Evolutionary conservation across 2,113 vertebrate species (phyloP).

Genomic region (Nibea coibor): DNA sequence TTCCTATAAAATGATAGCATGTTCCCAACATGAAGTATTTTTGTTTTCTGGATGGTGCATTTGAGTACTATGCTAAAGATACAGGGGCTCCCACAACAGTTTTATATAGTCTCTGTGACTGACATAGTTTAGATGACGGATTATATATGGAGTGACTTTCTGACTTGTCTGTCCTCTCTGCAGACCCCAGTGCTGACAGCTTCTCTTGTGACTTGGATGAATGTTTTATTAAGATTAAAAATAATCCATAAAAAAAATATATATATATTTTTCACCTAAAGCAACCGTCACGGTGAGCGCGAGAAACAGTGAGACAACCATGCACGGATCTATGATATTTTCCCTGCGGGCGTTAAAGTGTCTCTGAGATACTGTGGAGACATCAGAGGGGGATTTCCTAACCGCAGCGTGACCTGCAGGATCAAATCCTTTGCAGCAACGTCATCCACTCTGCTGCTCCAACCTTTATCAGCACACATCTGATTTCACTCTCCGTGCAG

Average conservation of each 20-base stretch:
- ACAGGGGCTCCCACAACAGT: not conserved
- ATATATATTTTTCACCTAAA: constrained; percentile 16
- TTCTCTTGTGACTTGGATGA: constrained; percentile 11
- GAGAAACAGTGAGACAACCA: constrained; percentile 26
- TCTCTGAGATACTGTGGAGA: constrained; percentile 20
- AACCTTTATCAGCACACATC: constrained; percentile 28
- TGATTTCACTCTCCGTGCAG: constrained; percentile 22
- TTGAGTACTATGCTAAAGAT: not conserved
- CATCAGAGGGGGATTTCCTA: constrained; percentile 24
- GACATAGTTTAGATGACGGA: not conserved
- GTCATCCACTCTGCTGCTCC: constrained; percentile 2
- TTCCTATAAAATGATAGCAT: constrained; percentile 1
- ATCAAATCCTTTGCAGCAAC: constrained; percentile 9
- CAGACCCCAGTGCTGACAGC: not conserved
- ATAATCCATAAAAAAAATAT: not conserved
- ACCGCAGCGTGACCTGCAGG: constrained; percentile 28
- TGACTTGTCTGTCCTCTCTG: constrained; percentile 8
- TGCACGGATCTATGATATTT: constrained; percentile 17
- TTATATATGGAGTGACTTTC: not conserved
- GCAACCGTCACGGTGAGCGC: constrained; percentile 10
- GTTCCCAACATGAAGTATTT: not conserved
- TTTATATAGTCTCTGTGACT: not conserved
- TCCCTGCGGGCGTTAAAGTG: constrained; percentile 27
- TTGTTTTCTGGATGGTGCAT: not conserved
- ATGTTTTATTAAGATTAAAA: constrained; percentile 40